Base-by-base conservation (phyloP, 2,113 vertebrate species). In the Callospermophilus lateralis region DNA sequence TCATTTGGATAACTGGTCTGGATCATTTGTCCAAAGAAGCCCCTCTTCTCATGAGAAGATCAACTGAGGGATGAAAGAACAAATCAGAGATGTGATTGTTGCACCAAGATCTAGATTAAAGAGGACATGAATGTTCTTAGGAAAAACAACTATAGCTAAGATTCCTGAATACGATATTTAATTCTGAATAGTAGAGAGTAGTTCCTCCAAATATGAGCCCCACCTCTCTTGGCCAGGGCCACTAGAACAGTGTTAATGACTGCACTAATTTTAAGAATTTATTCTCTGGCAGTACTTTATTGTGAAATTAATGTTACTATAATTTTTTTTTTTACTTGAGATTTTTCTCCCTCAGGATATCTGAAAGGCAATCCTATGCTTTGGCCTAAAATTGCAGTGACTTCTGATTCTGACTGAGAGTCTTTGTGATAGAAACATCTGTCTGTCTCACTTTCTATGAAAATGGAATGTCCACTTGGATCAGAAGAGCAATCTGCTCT, bases 391-490 rank as follows among this genome's bases (percentile, higher is more conserved):
- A 96, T 3, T 34, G 16, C 30, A 65, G 28, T 70, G 83, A 90
- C 42, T 96, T 95, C 6, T n/a, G n/a, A 4, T 96, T 95, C 6
- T n/a, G n/a, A 4, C 12, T 67, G 63, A 53, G 9, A 65, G 0
- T 81, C 95, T 86, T 48, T 89, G 39, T 80, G 26, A 90, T 0
- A 45, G 91, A 95, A 81, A 92, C 37, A 24, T 39, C 17, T 39
- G 39, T 68, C 70, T 58, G 17, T 72, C 53, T 83, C 24, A 22
- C 93, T 89, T 65, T 45, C 45, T 37, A 37, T 45, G 6, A 73
- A 92, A 89, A 96, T 58, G 51, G 72, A 97, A 93, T 84, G 65
- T 79, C 80, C 93, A 61, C 51, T 89, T 90, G 88, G 61, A 94
- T 93, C 84, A 94, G 84, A 1, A 0, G 77, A 95, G 92, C 98